Conservation (phyloP, 1,140 invertebrate genomes). For the Hestina assimilis region DNA sequence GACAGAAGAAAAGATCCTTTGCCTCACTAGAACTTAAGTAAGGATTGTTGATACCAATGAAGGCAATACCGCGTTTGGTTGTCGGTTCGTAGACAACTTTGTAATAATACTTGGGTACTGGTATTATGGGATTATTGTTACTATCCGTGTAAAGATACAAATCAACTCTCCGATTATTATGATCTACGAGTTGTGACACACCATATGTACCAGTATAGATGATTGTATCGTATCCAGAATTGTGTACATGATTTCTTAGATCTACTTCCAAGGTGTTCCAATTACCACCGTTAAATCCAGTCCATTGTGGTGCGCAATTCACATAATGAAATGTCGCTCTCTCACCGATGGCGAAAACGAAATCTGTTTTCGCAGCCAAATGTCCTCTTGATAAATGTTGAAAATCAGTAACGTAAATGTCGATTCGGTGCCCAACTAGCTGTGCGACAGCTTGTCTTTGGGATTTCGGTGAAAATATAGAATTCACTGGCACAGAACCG, state of each 20-base stretch:
- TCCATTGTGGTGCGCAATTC: conserved; percentile 83
- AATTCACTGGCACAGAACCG: conserved; percentile 41
- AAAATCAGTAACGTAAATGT: conserved; percentile 43
- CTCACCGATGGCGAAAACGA: conserved; percentile 81
- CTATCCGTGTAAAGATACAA: conserved; percentile 69
- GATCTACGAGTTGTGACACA: conserved; percentile 65
- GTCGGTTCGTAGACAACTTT: conserved; percentile 75
- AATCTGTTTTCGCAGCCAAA: conserved; percentile 83
- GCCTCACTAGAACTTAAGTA: conserved; percentile 50
- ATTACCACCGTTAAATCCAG: conserved; percentile 82
- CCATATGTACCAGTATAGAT: conserved; percentile 78
- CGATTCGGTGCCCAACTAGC: conserved; percentile 43
- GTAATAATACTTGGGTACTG: conserved; percentile 75
- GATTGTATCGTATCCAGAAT: conserved; percentile 54
- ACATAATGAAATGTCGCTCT: conserved; percentile 83
- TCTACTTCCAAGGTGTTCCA: conserved; percentile 79
- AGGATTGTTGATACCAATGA: conserved; percentile 79
- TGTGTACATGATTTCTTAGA: conserved; percentile 58
- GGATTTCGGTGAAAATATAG: conserved; percentile 49
- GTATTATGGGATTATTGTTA: conserved; percentile 63
- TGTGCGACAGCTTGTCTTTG: conserved; percentile 47
- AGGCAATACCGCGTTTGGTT: conserved; percentile 61
- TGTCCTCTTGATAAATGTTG: conserved; percentile 81
- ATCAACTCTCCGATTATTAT: conserved; percentile 52
- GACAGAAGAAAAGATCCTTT: conserved; percentile 51